Evolutionary conservation across 2,888 invertebrate species (phyloP).

Genomic region (Drosophila acutilabella): DNA sequence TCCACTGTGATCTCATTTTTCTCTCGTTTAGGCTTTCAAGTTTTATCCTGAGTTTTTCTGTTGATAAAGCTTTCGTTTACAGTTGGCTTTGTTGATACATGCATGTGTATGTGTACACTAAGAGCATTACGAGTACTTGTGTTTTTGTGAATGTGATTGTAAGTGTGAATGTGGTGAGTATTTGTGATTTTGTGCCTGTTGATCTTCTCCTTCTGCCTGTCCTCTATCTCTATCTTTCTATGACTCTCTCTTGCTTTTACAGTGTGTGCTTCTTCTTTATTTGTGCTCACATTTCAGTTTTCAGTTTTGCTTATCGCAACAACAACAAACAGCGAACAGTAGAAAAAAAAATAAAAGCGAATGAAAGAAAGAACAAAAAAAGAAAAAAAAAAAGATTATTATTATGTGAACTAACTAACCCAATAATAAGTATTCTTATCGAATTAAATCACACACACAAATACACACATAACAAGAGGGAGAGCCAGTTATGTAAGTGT

Average conservation of each 20-base stretch:
- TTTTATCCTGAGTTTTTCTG: constrained; percentile 34
- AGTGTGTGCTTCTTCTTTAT: constrained; percentile 15
- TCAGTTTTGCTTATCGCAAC: constrained; percentile 64
- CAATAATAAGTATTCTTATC: constrained; percentile 79
- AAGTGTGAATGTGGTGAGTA: background rate
- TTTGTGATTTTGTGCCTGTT: constrained; percentile 2
- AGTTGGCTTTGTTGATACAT: background rate
- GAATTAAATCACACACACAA: constrained; percentile 69
- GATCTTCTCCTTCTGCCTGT: constrained; percentile 33
- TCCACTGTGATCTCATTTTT: constrained; percentile 12
- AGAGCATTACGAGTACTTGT: no score
- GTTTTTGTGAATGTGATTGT: no score
- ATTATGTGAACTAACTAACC: constrained; percentile 78
- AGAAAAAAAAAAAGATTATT: constrained; percentile 52
- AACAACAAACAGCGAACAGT: constrained; percentile 39
- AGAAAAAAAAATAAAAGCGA: constrained; percentile 21
- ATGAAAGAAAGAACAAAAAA: constrained; percentile 27
- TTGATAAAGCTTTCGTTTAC: constrained; percentile 31
- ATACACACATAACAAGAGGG: constrained; percentile 3
- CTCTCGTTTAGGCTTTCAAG: constrained; percentile 11
- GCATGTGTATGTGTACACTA: no score
- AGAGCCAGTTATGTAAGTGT: background rate
- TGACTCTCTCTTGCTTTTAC: background rate
- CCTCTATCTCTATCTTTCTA: constrained; percentile 16
- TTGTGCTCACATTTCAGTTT: constrained; percentile 35